Percentiles rank a stretch among this genome's conserved stretches.
These are phyloP conservation scores for Perizoma affinitatum DNA, from an alignment of 2,888 invertebrate genomes.

Conservation along the genomic window DNA sequence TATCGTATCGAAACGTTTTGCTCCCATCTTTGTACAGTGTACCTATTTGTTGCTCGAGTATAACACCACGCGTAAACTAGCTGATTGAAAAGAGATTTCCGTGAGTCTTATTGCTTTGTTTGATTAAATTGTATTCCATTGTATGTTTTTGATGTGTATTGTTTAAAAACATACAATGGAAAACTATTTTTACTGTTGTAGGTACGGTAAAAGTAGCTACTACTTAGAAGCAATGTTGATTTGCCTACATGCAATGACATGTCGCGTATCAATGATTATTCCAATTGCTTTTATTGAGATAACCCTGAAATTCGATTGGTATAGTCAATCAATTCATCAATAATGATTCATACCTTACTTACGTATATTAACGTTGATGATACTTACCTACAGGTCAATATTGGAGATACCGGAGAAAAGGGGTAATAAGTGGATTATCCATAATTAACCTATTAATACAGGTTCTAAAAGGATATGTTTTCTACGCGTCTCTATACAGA, in stretches of 20 bases:
- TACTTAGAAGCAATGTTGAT: background rate
- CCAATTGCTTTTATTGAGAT: conserved; percentile 36
- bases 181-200: no score
- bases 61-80: no score
- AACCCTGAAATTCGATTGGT: conserved; percentile 35
- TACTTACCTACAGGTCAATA: no score
- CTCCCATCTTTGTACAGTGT: conserved; percentile 25
- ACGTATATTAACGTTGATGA: no score
- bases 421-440: no score
- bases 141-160: no score
- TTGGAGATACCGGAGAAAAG: background rate
- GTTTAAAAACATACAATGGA: no score
- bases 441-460: no score
- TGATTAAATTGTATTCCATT: conserved; percentile 25
- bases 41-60: conserved; percentile 25
- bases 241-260: conserved; percentile 3
- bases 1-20: conserved; percentile 30
- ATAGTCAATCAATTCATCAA: conserved; percentile 19
- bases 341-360: background rate
- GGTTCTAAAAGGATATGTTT: conserved; percentile 13
- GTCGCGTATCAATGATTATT: conserved; percentile 22
- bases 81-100: conserved; percentile 28
- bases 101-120: conserved; percentile 19
- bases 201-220: no score
- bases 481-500: background rate